Conservation (phyloP, 2,888 invertebrate species). For the Sinotaia quadrata region DNA sequence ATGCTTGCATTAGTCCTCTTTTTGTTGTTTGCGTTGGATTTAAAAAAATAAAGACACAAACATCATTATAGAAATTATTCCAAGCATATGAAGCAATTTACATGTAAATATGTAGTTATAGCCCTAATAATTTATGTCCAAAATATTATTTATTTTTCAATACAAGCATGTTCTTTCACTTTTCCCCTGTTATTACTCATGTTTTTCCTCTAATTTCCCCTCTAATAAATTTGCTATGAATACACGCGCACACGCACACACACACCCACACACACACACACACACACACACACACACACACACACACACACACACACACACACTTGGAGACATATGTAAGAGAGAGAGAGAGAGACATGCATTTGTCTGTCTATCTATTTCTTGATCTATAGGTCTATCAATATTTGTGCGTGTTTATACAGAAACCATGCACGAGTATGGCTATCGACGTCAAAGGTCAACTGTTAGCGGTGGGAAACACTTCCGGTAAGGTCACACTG, state of each 20-base stretch:
- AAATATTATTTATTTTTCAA: too few species aligned
- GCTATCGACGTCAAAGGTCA: slow-evolving; percentile 91
- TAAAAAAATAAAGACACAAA: too few species aligned
- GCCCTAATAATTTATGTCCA: too few species aligned
- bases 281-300: slow-evolving; percentile 11
- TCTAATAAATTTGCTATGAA: neutral
- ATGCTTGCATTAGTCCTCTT: too few species aligned
- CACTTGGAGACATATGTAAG: neutral
- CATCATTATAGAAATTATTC: too few species aligned
- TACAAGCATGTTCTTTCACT: too few species aligned
- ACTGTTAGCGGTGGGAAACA: slow-evolving; percentile 89
- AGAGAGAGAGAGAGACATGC: neutral
- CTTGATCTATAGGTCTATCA: too few species aligned
- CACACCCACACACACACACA: too few species aligned
- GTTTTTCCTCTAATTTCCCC: neutral
- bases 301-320: slow-evolving; percentile 13
- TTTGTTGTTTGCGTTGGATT: too few species aligned
- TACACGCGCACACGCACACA: neutral
- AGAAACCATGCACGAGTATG: slow-evolving; percentile 90
- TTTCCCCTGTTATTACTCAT: too few species aligned
- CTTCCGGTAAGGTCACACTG: slow-evolving; percentile 89
- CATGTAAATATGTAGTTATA: too few species aligned
- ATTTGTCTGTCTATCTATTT: neutral
- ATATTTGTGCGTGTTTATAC: slow-evolving; percentile 59
- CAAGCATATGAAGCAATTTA: too few species aligned